These are phyloP conservation scores for Psilopogon haemacephalus DNA, from an alignment of 2,113 vertebrate genomes.

Conservation along the genomic window DNA sequence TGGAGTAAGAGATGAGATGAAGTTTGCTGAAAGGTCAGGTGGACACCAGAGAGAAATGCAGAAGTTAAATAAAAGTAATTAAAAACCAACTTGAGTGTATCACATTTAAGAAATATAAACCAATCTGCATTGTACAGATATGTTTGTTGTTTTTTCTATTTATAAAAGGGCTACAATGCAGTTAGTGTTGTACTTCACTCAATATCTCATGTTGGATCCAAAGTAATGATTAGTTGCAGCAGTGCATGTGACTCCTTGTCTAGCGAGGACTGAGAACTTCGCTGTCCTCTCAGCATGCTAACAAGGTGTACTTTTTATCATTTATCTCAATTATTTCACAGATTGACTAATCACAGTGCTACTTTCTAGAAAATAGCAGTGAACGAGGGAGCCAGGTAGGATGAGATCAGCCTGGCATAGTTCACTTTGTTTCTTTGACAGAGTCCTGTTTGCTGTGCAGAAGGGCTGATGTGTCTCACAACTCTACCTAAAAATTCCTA, in stretches of 20 bases:
- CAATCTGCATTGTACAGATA: not conserved
- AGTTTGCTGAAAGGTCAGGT: not conserved
- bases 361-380: not conserved
- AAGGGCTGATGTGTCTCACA: not conserved
- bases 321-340: not conserved
- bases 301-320: not conserved
- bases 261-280: not conserved
- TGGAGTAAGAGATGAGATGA: not conserved
- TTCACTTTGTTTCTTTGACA: not conserved
- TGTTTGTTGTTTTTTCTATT: not conserved
- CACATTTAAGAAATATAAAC: not conserved
- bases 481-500: not conserved
- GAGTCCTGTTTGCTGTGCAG: not conserved
- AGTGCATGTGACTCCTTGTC: not conserved
- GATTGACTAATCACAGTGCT: not conserved
- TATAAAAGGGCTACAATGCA: not conserved
- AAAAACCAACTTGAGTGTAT: not conserved
- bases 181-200: not conserved
- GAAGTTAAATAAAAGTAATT: not conserved
- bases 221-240: not conserved
- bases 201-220: not conserved
- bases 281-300: not conserved
- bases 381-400: not conserved
- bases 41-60: not conserved
- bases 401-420: not conserved